Evolutionary conservation across 1,140 invertebrate species (phyloP).

Genomic region (Drosophila lacteicornis): DNA sequence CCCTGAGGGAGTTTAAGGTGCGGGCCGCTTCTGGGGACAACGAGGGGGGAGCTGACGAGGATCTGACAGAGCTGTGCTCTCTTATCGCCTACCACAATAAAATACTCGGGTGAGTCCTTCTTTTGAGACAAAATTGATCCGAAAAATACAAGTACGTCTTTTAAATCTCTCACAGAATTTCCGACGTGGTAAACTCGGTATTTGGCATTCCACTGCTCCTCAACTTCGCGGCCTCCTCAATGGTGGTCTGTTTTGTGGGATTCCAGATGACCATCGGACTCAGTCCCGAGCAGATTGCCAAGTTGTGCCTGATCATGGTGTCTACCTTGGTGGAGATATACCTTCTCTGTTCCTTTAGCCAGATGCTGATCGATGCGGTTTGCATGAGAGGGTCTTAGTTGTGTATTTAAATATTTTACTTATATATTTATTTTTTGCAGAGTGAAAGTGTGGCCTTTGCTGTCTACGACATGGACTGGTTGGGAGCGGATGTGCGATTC

Average conservation of each 20-base stretch:
- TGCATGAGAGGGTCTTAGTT: neutral
- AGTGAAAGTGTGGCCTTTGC: slow-evolving; percentile 41
- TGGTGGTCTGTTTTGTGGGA: slow-evolving; percentile 70
- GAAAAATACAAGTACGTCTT: too few species aligned
- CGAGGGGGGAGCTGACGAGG: neutral
- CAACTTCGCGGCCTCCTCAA: slow-evolving; percentile 62
- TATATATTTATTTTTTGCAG: slow-evolving; percentile 20
- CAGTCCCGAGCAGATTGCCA: slow-evolving; percentile 29
- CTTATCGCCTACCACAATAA: slow-evolving; percentile 62
- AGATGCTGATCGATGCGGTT: slow-evolving; percentile 65
- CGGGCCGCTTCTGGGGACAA: neutral
- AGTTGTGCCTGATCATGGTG: slow-evolving; percentile 49
- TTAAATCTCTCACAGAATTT: slow-evolving; percentile 35
- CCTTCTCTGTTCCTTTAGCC: slow-evolving; percentile 59
- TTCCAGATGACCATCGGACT: slow-evolving; percentile 67
- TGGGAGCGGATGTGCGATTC: slow-evolving; percentile 39
- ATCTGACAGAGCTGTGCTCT: slow-evolving; percentile 41
- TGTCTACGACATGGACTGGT: slow-evolving; percentile 61
- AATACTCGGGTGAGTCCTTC: slow-evolving; percentile 34
- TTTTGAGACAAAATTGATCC: too few species aligned
- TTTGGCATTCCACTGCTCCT: slow-evolving; percentile 66
- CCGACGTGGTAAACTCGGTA: slow-evolving; percentile 62
- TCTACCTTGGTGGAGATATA: slow-evolving; percentile 44
- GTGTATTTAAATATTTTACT: too few species aligned
- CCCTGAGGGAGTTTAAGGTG: slow-evolving; percentile 24